Evolutionary conservation across 2,888 invertebrate genomes (phyloP), one percentile per base, ranked within the genome.

Genomic region (Encarsia formosa): DNA sequence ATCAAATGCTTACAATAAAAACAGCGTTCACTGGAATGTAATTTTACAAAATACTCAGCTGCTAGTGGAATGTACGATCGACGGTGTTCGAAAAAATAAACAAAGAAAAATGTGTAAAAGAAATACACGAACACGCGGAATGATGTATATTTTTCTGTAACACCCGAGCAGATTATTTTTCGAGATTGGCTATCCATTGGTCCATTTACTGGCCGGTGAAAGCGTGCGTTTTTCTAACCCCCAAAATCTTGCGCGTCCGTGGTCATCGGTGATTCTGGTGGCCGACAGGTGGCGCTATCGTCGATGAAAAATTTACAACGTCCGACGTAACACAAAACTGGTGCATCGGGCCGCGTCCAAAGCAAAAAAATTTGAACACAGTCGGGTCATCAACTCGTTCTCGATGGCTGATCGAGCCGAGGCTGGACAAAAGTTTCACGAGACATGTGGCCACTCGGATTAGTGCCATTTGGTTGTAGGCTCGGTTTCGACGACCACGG

Each of bases 101-200:
- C n/a, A n/a, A n/a, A n/a, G n/a, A n/a, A n/a, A n/a, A 35, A 15
- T 37, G 18, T 35, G 23, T 43, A 32, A 23, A 37, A n/a, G 32
- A 16, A 15, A 19, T 44, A 40, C 32, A 51, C 49, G 44, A 56
- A 50, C 32, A 41, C 49, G 52, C 42, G 44, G 49, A 56, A 56
- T 49, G 49, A 49, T 49, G 52, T 49, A 29, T 19, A 49, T 41
- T 52, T n/a, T n/a, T 48, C 51, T 48, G 49, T 49, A 39, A 39
- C 16, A 49, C 42, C 55, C 45, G 55, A 56, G 55, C 55, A 56
- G 55, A 55, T 43, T n/a, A n/a, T n/a, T n/a, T 18, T 54, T 54
- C 40, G 35, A 51, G 42, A 47, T 45, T 32, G 41, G 19, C 20
- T 54, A 24, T 35, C 22, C 16, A n/a, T 51, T 49, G 41, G 44